phyloP scores from a whole-genome alignment of 2,113 vertebrate species.

The Leuciscus idus region DNA sequence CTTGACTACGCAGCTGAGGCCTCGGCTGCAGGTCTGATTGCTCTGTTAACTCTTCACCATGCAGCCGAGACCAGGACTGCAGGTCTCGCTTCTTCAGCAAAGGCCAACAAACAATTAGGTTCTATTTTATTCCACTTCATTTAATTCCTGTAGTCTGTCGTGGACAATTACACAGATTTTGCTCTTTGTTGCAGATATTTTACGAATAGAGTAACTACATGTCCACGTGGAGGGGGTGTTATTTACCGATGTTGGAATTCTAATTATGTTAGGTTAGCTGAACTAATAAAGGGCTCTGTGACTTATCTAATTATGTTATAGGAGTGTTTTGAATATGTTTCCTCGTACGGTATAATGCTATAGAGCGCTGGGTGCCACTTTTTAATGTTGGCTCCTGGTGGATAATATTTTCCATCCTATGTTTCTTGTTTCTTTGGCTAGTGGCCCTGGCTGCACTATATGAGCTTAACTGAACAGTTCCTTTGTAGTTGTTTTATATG shows the following conservation, averaged over 20 bases:
- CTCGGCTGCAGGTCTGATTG: conserved; percentile 57
- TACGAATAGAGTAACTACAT: not conserved
- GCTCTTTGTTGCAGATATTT: conserved; percentile 13
- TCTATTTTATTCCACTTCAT: conserved; percentile 36
- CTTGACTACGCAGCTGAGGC: conserved; percentile 57
- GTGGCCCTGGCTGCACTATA: conserved; percentile 10
- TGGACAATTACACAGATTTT: conserved; percentile 34
- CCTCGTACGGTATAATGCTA: conserved; percentile 4
- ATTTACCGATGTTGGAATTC: not conserved
- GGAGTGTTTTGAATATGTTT: conserved; percentile 6
- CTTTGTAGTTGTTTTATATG: conserved; percentile 55
- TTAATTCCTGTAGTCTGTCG: conserved; percentile 26
- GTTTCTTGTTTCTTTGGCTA: conserved; percentile 20
- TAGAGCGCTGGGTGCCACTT: conserved; percentile 23
- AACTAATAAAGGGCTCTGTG: conserved; percentile 14
- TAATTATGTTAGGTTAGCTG: conserved; percentile 27
- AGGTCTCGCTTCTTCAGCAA: conserved; percentile 45
- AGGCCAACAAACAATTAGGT: conserved; percentile 52
- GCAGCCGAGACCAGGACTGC: conserved; percentile 47
- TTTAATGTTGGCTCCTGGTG: conserved; percentile 42
- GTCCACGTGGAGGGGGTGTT: not conserved
- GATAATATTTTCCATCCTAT: conserved; percentile 40
- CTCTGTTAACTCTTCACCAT: conserved; percentile 54
- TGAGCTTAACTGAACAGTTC: conserved; percentile 51
- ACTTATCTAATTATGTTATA: conserved; percentile 34